Base-by-base conservation (phyloP, 2,797 vertebrate genomes). In the Spinus olivaceus region DNA sequence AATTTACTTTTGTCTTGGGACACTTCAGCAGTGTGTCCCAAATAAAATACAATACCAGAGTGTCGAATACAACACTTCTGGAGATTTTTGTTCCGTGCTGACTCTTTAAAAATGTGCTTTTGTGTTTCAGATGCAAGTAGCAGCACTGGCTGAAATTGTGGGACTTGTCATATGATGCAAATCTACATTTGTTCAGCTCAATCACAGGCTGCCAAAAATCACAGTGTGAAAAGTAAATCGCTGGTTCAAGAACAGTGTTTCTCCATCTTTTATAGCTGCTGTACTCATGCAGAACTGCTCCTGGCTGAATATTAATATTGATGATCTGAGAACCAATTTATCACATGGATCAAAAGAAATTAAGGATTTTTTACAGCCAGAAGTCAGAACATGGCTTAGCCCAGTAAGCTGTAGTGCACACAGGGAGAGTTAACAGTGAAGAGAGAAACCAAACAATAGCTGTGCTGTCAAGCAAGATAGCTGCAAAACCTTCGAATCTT, bases 341-440 rank as follows among this genome's bases (percentile, higher is more conserved):
- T 92, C 88, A 86, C 64, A 80, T 61, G 71, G 65, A 92, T 95
- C 67, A 63, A 79, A 96, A 81, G 83, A 93, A 94, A 91, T 33
- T 44, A 80, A 76, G 46, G 51, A 41, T 54, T 78, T 91, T 88
- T 94, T 87, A 33, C 71, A 72, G 27, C 30, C 57, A 54, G 33
- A 23, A 85, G 54, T 73, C 53, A 90, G 65, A 83, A 57, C 46
- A 25, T 23, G 41, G 53, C 22, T 95, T 89, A 79, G 47, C 12
- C 24, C 49, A 24, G 28, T 72, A 79, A 94, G 79, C 74, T 73
- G 61, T 59, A 81, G 50, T 14, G 42, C 74, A 88, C 46, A 64
- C 30, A 76, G 22, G 66, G 74, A 76, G 20, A 65, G 66, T 61
- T 82, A 81, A 59, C 60, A 61, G 56, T 4, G 15, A 67, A 87